These are phyloP conservation scores for Aphaenogaster floridana DNA, from an alignment of 1,140 invertebrate genomes.

Conservation along the genomic window DNA sequence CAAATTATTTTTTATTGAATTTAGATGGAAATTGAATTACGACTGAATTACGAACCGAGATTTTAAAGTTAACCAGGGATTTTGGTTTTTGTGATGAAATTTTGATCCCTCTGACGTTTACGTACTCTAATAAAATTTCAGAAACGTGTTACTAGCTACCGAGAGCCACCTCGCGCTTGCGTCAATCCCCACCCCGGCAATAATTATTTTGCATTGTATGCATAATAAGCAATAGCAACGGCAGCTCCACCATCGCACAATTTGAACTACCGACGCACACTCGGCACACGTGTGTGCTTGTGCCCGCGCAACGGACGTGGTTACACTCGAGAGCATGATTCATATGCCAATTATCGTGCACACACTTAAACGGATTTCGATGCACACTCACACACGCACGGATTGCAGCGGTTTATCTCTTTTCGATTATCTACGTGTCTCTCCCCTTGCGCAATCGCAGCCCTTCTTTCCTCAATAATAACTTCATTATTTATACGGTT, in stretches of 20 bases:
- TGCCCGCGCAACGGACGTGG: constrained; percentile 59
- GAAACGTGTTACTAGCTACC: constrained; percentile 27
- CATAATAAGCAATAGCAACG: constrained; percentile 76
- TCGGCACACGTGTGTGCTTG: constrained; percentile 53
- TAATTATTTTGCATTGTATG: constrained; percentile 82
- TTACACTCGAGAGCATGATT: constrained; percentile 82
- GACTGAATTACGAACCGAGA: not conserved
- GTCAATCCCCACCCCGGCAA: constrained; percentile 73
- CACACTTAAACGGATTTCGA: constrained; percentile 72
- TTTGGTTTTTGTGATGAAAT: not conserved
- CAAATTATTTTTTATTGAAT: constrained; percentile 11
- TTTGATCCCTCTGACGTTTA: not conserved
- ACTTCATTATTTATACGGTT: not conserved
- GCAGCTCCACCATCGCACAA: constrained; percentile 35
- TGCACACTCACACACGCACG: constrained; percentile 17
- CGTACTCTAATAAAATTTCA: constrained; percentile 39
- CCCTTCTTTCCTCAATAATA: not conserved
- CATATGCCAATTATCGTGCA: constrained; percentile 83
- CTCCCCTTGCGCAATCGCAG: not conserved
- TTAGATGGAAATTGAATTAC: not conserved
- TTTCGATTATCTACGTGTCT: constrained; percentile 38
- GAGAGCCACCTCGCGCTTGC: constrained; percentile 37
- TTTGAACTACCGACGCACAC: constrained; percentile 56
- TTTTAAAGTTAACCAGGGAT: not conserved
- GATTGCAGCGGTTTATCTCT: constrained; percentile 26